Conservation (phyloP, 1,140 invertebrate species). For the Hylaeus anthracinus region DNA sequence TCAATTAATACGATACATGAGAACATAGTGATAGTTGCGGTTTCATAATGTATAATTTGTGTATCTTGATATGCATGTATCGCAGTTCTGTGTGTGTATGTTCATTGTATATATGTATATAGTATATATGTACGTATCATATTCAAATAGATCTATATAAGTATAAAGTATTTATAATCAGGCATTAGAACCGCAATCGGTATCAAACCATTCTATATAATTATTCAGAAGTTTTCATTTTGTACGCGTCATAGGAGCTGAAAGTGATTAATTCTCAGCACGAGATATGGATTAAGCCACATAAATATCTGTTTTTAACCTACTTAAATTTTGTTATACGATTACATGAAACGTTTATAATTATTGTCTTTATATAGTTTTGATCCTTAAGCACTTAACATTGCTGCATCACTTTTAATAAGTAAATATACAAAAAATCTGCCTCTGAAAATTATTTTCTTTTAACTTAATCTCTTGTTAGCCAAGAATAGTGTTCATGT, state of each 20-base stretch:
- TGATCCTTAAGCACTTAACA: conserved; percentile 37
- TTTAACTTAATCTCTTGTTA: background rate
- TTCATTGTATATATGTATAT: conserved; percentile 1
- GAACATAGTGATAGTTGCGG: conserved; percentile 23
- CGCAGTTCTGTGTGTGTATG: conserved; percentile 4
- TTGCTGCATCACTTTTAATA: background rate
- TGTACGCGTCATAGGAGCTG: conserved; percentile 48
- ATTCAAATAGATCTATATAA: conserved; percentile 48
- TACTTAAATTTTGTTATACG: conserved; percentile 39
- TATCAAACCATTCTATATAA: conserved; percentile 52
- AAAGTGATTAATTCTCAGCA: conserved; percentile 52
- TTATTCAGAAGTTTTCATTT: conserved; percentile 41
- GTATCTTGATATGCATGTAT: conserved; percentile 43
- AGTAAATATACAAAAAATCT: background rate
- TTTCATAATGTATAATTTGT: conserved; percentile 33
- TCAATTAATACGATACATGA: background rate
- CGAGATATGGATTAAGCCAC: conserved; percentile 52
- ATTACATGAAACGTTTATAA: conserved; percentile 57
- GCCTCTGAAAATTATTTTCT: background rate
- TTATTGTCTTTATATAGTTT: conserved; percentile 52
- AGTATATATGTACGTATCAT: conserved; percentile 31
- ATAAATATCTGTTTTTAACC: conserved; percentile 36
- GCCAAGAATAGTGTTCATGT: too few relatives aligned
- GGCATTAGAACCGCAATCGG: conserved; percentile 15
- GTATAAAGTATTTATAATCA: conserved; percentile 50